These are phyloP conservation scores for Ips typographus DNA, from an alignment of 1,140 invertebrate genomes.

Conservation along the genomic window DNA sequence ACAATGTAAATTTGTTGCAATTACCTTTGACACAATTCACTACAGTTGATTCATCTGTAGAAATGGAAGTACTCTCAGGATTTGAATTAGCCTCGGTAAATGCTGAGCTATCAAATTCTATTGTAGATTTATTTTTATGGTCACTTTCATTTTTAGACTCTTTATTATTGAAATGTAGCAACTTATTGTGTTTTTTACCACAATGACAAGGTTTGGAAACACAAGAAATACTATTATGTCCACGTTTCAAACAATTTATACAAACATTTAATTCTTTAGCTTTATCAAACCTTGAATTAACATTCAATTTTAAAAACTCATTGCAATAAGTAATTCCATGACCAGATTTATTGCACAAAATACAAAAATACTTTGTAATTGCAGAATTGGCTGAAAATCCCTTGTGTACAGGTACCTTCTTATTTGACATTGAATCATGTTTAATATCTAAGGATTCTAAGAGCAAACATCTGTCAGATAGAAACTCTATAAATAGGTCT, in stretches of 20 bases:
- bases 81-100: not conserved
- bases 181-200: no score
- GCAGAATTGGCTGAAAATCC: not conserved
- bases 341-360: no score
- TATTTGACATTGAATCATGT: not conserved
- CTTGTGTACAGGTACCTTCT: not conserved
- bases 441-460: slow-evolving; percentile 17
- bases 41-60: not conserved
- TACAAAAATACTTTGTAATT: no score
- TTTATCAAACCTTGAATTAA: no score
- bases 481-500: slow-evolving; percentile 12
- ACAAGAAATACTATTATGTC: no score
- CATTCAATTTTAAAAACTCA: no score
- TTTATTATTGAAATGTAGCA: not conserved
- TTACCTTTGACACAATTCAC: not conserved
- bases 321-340: no score
- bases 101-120: no score
- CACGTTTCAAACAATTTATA: no score
- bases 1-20: slow-evolving; percentile 7
- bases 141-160: not conserved
- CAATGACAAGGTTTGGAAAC: no score
- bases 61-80: not conserved
- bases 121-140: not conserved
- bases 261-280: no score
- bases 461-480: slow-evolving; percentile 9